phyloP scores from a whole-genome alignment of 2,113 vertebrate species.

The Ifrita kowaldi region DNA sequence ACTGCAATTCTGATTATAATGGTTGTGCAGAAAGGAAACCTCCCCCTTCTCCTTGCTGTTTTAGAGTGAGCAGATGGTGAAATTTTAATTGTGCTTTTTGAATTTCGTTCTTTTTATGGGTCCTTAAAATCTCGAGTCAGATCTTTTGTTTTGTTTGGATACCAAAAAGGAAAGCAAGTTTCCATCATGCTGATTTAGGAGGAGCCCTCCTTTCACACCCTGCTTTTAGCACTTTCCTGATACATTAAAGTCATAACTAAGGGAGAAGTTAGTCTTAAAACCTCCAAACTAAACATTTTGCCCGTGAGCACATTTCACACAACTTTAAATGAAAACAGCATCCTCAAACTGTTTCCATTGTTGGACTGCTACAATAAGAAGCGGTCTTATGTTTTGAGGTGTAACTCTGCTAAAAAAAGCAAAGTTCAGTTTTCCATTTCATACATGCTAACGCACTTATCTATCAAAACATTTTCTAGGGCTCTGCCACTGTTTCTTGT shows the following conservation, averaged over 20 bases:
- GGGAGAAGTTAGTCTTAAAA: neutral
- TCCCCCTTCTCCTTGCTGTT: constrained; percentile 29
- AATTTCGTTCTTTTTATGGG: constrained; percentile 25
- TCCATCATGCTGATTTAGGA: neutral
- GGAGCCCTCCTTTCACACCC: neutral
- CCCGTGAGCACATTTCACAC: neutral
- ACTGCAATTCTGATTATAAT: constrained; percentile 9
- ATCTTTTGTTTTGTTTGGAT: constrained; percentile 39
- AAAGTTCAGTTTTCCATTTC: neutral
- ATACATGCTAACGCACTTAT: neutral
- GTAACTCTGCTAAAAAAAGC: neutral
- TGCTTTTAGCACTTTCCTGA: neutral
- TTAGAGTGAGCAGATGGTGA: constrained; percentile 69
- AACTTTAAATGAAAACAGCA: neutral
- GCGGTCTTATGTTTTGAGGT: neutral
- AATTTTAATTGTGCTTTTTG: constrained; percentile 58
- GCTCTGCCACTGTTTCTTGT: neutral
- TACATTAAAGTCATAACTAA: neutral
- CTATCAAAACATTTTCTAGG: neutral
- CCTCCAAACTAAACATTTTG: neutral
- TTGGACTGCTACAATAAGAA: neutral
- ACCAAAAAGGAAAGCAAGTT: constrained; percentile 14
- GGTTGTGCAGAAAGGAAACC: neutral
- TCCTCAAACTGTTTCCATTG: neutral
- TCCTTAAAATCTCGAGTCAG: constrained; percentile 17